These are phyloP conservation scores for Carcina quercana DNA, from an alignment of 2,888 invertebrate genomes.

Conservation along the genomic window DNA sequence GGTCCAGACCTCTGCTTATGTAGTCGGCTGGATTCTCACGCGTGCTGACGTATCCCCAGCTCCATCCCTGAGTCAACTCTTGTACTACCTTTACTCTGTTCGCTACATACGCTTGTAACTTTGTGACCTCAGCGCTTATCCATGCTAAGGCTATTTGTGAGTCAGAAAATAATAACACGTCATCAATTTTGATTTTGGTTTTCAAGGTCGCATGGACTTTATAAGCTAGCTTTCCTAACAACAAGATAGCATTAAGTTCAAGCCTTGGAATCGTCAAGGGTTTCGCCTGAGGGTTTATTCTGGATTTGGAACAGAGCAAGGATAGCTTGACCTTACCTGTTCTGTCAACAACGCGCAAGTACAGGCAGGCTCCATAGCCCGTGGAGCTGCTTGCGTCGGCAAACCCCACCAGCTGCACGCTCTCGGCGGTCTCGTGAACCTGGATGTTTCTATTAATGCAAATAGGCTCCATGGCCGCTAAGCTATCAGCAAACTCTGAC, in stretches of 20 bases:
- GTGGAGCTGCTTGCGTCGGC: slow-evolving; percentile 13
- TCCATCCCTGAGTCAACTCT: slow-evolving; percentile 5
- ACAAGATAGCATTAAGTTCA: slow-evolving; percentile 13
- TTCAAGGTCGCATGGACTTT: slow-evolving; percentile 4
- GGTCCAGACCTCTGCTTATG: slow-evolving; percentile 9
- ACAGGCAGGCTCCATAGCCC: slow-evolving; percentile 14
- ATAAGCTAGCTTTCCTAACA: slow-evolving; percentile 7
- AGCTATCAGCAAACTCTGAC: slow-evolving; percentile 8
- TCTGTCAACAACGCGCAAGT: slow-evolving; percentile 7
- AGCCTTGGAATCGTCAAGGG: slow-evolving; percentile 10
- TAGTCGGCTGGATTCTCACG: slow-evolving; percentile 13
- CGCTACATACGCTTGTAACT: slow-evolving; percentile 11
- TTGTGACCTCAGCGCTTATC: slow-evolving; percentile 8
- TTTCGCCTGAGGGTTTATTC: slow-evolving; percentile 14
- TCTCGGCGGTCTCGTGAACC: neutral
- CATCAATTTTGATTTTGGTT: slow-evolving; percentile 1
- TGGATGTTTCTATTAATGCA: slow-evolving; percentile 1
- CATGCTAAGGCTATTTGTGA: slow-evolving; percentile 14
- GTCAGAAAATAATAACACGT: slow-evolving; percentile 9
- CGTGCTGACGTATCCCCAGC: slow-evolving; percentile 11
- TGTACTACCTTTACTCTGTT: slow-evolving; percentile 13
- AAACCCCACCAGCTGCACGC: slow-evolving; percentile 13
- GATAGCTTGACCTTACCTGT: slow-evolving; percentile 9
- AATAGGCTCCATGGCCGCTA: slow-evolving; percentile 9
- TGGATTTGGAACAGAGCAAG: slow-evolving; percentile 16